Conservation (phyloP, 1,140 invertebrate genomes). For the Lethrus apterus region DNA sequence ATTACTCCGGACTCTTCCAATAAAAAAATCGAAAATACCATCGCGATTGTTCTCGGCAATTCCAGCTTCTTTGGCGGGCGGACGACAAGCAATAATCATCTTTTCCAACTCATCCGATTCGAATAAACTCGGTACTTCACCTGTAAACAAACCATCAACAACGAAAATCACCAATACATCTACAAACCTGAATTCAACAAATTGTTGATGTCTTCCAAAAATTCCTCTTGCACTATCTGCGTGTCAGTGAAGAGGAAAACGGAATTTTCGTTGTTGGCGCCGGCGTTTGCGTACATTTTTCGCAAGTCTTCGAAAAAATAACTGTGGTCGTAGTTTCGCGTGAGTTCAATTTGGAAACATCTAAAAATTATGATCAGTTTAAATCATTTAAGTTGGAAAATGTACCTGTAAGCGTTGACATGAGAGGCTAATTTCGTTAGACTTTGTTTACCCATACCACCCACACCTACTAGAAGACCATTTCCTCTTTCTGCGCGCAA, state of each 20-base stretch:
- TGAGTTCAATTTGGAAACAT: conserved; percentile 81
- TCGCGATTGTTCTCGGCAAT: conserved; percentile 63
- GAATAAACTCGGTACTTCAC: conserved; percentile 71
- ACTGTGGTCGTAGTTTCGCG: conserved; percentile 70
- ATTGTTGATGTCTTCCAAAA: conserved; percentile 88
- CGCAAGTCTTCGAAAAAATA: conserved; percentile 58
- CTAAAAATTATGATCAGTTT: conserved; percentile 41
- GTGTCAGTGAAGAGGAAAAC: conserved; percentile 86
- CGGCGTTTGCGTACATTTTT: conserved; percentile 57
- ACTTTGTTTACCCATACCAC: conserved; percentile 85
- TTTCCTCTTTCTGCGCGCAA: conserved; percentile 74
- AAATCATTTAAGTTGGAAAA: conserved; percentile 17
- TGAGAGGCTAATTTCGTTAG: conserved; percentile 74
- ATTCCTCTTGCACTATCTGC: conserved; percentile 86
- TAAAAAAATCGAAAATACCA: conserved; percentile 74
- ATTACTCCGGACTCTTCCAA: conserved; percentile 69
- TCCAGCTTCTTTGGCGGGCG: conserved; percentile 62
- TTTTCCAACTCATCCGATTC: conserved; percentile 79
- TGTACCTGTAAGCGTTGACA: conserved; percentile 69
- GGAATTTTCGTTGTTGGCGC: conserved; percentile 66
- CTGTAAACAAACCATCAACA: conserved; percentile 9
- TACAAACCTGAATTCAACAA: conserved; percentile 77
- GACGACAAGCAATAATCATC: conserved; percentile 62
- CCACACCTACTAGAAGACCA: conserved; percentile 75
- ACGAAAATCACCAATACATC: neutral